Evolutionary conservation across 1,140 invertebrate species (phyloP), one percentile per base, ranked within the genome.

Genomic region (Microplitis mediator): DNA sequence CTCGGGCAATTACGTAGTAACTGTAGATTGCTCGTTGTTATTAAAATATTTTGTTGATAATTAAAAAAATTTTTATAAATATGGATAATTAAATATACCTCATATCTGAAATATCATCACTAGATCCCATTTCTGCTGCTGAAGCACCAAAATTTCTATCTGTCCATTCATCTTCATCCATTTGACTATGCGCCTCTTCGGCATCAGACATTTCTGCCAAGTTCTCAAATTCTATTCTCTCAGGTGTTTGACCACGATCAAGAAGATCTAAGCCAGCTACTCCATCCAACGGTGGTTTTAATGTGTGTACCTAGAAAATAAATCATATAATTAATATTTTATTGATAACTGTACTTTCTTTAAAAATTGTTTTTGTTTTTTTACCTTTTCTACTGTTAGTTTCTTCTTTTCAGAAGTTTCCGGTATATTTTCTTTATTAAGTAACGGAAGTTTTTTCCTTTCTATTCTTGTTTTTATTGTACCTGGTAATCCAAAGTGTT

Each of bases 121-220:
- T 92, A 2, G 92, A 93, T 0, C 89, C 90, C 78, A 91, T 87
- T 84, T 92, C 91, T 51, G 90, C 91, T 51, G 91, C 88, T 6
- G 92, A 93, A 62, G 93, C 92, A 75, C 95, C 92, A 84, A 96
- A 96, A 87, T 97, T 97, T 68, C 94, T 90, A 77, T 96, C 95
- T 1, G 95, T 97, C 95, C 94, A 97, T 84, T 97, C 95, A 79
- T 97, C 95, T 83, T 97, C 95, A 80, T 97, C 95, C 83, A 96
- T 95, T 85, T 95, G 93, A 77, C 91, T 90, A 11, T 93, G 90
- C 1, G 91, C 88, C 77, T 93, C 93, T 71, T 94, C 93, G 61
- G 91, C 88, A 75, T 92, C 89, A n/a, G 91, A 87, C 88, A 84
- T 89, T 78, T 83, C 90, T 78, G 82, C 91, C 32, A 87, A 85